Conservation (phyloP, 1,140 invertebrate genomes). For the Hirudo medicinalis region DNA sequence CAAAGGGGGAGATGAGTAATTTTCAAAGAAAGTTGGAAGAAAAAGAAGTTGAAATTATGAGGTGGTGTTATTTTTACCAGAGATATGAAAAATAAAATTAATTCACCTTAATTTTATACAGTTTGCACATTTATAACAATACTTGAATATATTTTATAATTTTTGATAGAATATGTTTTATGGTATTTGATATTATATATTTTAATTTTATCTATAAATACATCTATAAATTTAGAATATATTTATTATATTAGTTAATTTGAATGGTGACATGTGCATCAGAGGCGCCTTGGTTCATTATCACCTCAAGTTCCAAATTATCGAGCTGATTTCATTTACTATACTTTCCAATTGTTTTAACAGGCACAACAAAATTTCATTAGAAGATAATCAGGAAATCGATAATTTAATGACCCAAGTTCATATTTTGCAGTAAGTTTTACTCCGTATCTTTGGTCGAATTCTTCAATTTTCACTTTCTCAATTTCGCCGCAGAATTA, state of each 20-base stretch:
- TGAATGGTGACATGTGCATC: no score
- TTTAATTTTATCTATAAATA: no score
- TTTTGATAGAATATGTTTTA: no score
- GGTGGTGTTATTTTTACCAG: not conserved
- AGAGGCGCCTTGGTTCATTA: no score
- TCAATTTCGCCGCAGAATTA: not conserved
- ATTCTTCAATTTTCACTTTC: not conserved
- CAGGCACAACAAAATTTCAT: not conserved
- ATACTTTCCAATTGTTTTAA: not conserved
- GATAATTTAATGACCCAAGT: not conserved
- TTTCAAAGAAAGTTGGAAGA: constrained; percentile 1
- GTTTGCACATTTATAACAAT: no score
- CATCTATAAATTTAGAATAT: no score
- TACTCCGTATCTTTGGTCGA: no score
- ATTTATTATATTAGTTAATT: no score
- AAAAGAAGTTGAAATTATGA: not conserved
- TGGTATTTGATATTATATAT: no score
- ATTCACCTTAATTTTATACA: not conserved
- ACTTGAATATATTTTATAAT: no score
- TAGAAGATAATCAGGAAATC: not conserved
- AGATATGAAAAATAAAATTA: not conserved
- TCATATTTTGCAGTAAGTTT: constrained; percentile 1
- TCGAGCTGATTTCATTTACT: not conserved
- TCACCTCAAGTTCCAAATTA: no score
- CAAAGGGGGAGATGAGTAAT: not conserved